Conservation (phyloP, 2,797 vertebrate genomes). For the Pseudochirops cupreus region DNA sequence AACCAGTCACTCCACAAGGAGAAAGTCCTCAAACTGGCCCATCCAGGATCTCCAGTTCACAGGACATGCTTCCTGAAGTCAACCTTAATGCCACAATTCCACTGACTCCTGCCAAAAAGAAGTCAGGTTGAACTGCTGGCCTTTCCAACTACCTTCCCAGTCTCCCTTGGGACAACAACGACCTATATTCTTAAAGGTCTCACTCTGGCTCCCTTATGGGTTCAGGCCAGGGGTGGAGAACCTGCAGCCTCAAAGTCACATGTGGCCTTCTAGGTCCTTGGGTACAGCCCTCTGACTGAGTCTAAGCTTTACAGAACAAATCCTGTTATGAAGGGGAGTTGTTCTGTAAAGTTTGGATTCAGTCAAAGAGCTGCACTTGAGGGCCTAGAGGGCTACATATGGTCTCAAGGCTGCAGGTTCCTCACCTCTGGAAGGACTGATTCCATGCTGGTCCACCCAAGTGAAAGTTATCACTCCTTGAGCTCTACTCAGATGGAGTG, state of each 20-base stretch:
- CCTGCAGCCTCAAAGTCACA: no score
- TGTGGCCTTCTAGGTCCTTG: no score
- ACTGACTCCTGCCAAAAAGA: constrained; percentile 25
- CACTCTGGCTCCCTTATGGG: neutral
- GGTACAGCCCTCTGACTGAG: no score
- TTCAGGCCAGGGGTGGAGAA: neutral
- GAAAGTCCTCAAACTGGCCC: constrained; percentile 33
- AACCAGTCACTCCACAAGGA: neutral
- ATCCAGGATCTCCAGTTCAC: constrained; percentile 9
- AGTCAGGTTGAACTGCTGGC: constrained; percentile 12
- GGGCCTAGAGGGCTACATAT: no score
- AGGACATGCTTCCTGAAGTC: neutral
- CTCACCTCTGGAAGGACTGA: no score
- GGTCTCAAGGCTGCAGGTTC: no score
- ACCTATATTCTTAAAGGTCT: neutral
- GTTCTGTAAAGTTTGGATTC: no score
- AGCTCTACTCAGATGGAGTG: neutral
- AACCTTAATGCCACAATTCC: constrained; percentile 40
- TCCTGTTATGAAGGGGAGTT: no score
- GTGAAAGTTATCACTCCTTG: neutral
- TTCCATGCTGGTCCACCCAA: neutral
- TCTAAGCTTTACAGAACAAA: no score
- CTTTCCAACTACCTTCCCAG: neutral
- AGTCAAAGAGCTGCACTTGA: no score
- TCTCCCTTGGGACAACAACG: neutral